Evolutionary conservation across 2,797 vertebrate genomes (phyloP), one percentile per base, ranked within the genome.

Genomic region (Decapterus maruadsi): DNA sequence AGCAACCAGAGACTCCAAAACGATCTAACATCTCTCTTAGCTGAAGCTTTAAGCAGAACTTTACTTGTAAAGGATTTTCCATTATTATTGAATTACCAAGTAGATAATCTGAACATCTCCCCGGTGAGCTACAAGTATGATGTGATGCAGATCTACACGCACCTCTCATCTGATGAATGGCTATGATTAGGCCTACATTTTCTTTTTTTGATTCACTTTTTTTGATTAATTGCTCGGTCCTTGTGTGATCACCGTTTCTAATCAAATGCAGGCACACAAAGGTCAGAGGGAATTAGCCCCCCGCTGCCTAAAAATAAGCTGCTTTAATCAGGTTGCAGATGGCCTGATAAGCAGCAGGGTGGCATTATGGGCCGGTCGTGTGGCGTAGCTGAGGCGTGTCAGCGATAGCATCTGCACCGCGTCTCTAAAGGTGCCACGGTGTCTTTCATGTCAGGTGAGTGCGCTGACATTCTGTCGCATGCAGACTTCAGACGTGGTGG

Each of bases 251-350:
- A 68, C 76, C 36, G 43, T 68, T 87, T 90, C 86, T 86, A 88
- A 90, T 93, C 86, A 90, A 87, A 86, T 58, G 69, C 77, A 85
- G 84, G 77, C 81, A 67, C 75, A 70, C 75, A 90, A 90, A 92
- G 94, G 91, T 93, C 92, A 93, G 65, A 78, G 78, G 76, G 82
- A 91, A 92, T 93, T 89, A 90, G 84, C 72, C 83, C 61, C 82
- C 81, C 51, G 46, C 45, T 0, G 19, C 80, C 86, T 68, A 81
- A 87, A 92, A 90, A 89, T 86, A 92, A 92, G 84, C 89, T 54
- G 81, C 83, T 86, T 91, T 93, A 91, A 93, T 92, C 88, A 91
- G 78, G 81, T 75, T 91, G 84, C 91, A 92, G 89, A 93, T 90
- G 86, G 86, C 51, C 69, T 38, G 92, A 93, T 92, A 89, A 89